Percentiles rank a stretch among this genome's conserved stretches.
Evolutionary conservation across 1,140 invertebrate genomes (phyloP).

Genomic region (Anadara kagoshimensis): DNA sequence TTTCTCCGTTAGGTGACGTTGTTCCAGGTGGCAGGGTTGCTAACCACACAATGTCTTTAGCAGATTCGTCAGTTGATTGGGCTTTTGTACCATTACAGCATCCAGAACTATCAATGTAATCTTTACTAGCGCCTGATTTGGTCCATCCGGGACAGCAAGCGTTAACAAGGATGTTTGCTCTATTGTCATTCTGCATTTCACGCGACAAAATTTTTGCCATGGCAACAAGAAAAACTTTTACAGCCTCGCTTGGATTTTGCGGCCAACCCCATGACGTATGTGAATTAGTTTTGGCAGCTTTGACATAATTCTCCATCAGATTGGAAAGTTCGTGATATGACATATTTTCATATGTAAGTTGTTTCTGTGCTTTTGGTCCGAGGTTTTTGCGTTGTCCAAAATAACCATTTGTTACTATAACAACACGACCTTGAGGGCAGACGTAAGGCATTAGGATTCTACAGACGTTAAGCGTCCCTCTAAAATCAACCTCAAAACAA

Average conservation of each 20-base stretch:
- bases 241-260: slow-evolving; percentile 24
- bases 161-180: slow-evolving; percentile 37
- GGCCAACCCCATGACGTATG: slow-evolving; percentile 37
- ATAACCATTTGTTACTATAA: slow-evolving; percentile 41
- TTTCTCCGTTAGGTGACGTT: slow-evolving; percentile 24
- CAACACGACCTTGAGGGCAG: slow-evolving; percentile 35
- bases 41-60: slow-evolving; percentile 36
- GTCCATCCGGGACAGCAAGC: slow-evolving; percentile 48
- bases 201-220: slow-evolving; percentile 33
- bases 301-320: slow-evolving; percentile 32
- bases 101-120: slow-evolving; percentile 20
- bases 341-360: slow-evolving; percentile 15
- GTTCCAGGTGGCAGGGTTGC: slow-evolving; percentile 34
- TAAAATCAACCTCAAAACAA: slow-evolving; percentile 31
- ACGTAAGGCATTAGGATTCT: slow-evolving; percentile 27
- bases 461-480: slow-evolving; percentile 40
- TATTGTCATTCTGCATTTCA: slow-evolving; percentile 7
- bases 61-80: slow-evolving; percentile 27
- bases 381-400: slow-evolving; percentile 19
- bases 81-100: slow-evolving; percentile 12
- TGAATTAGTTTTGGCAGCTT: slow-evolving; percentile 25
- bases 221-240: slow-evolving; percentile 27
- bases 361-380: slow-evolving; percentile 5
- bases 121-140: slow-evolving; percentile 9
- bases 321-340: slow-evolving; percentile 21